Evolutionary conservation across 1,140 invertebrate genomes (phyloP).

Genomic region (Hirudo medicinalis): DNA sequence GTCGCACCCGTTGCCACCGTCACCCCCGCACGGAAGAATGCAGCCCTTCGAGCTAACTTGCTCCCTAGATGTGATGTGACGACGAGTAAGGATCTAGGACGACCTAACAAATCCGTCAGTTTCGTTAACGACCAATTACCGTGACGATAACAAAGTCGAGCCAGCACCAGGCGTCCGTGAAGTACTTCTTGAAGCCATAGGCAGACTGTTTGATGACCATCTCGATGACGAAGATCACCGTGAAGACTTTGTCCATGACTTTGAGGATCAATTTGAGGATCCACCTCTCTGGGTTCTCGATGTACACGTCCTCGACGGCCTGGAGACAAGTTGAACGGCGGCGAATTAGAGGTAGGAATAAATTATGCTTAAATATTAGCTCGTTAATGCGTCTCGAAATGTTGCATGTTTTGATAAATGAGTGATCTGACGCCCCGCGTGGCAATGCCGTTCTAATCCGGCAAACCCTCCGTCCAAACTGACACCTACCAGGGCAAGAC

Average conservation of each 20-base stretch:
- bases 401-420: no score
- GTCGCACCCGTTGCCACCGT: no score
- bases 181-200: slow-evolving; percentile 89
- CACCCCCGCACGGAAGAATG: no score
- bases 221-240: slow-evolving; percentile 92
- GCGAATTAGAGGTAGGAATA: no score
- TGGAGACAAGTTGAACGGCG: slow-evolving; percentile 37
- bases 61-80: no score
- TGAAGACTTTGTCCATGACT: slow-evolving; percentile 88
- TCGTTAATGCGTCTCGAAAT: no score
- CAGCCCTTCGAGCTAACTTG: no score
- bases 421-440: no score
- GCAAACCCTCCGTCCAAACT: slow-evolving; percentile 18
- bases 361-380: no score
- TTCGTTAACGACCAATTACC: slow-evolving; percentile 52
- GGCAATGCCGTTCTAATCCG: slow-evolving; percentile 13
- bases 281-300: slow-evolving; percentile 58
- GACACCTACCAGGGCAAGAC: slow-evolving; percentile 74
- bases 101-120: no score
- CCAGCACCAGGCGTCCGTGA: slow-evolving; percentile 98
- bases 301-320: slow-evolving; percentile 91
- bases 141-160: slow-evolving; percentile 96
- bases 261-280: slow-evolving; percentile 80
- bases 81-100: no score
- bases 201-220: slow-evolving; percentile 98